These are phyloP conservation scores for Mythimna pallens DNA, from an alignment of 2,888 invertebrate species.

Conservation along the genomic window DNA sequence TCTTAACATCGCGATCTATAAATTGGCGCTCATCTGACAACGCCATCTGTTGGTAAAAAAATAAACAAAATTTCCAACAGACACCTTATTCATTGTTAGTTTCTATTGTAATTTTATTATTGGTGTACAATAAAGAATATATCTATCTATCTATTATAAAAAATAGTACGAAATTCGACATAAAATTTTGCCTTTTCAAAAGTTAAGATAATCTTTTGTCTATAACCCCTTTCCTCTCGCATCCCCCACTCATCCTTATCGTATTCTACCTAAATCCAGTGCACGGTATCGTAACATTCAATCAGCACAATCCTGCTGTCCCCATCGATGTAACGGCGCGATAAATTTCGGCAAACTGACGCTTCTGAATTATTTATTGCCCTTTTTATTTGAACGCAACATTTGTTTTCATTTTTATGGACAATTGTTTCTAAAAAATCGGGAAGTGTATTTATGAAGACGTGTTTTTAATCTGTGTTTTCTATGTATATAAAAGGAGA, in stretches of 20 bases:
- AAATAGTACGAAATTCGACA: too few relatives aligned
- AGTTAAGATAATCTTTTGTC: too few relatives aligned
- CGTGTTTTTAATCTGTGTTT: background rate
- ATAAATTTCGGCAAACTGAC: conserved; percentile 55
- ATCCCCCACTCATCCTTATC: conserved; percentile 10
- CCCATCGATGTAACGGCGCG: conserved; percentile 41
- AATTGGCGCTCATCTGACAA: too few relatives aligned
- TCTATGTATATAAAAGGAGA: too few relatives aligned
- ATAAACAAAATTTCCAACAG: too few relatives aligned
- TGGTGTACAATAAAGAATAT: too few relatives aligned
- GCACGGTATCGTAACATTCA: conserved; percentile 35
- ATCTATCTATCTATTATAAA: too few relatives aligned
- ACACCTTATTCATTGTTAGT: too few relatives aligned
- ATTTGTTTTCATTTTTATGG: conserved; percentile 38
- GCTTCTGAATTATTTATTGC: conserved; percentile 53
- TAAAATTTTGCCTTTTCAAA: too few relatives aligned
- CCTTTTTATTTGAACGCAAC: conserved; percentile 40
- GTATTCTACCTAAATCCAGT: conserved; percentile 23
- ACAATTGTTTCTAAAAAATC: conserved; percentile 20
- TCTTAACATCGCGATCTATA: too few relatives aligned
- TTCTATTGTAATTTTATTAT: too few relatives aligned
- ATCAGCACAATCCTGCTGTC: conserved; percentile 32
- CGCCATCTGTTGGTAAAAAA: too few relatives aligned
- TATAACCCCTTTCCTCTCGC: background rate
- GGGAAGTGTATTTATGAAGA: conserved; percentile 13